Percentiles rank a stretch among this genome's conserved stretches.
These are phyloP conservation scores for Caenorhabditis japonica DNA, from an alignment of 2,888 invertebrate genomes.

Conservation along the genomic window DNA sequence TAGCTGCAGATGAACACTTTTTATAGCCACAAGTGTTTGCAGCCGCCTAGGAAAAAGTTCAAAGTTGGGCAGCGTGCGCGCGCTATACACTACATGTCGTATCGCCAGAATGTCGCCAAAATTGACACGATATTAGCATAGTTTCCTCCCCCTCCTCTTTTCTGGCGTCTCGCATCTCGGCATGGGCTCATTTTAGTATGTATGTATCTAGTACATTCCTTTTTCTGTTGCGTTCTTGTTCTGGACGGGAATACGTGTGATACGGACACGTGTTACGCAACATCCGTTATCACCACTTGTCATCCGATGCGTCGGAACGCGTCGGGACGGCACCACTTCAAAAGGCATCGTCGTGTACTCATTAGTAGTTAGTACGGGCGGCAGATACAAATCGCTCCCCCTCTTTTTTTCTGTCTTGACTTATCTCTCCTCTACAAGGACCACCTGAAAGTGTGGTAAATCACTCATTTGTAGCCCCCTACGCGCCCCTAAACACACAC, in stretches of 20 bases:
- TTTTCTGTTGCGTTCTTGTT: slow-evolving; percentile 33
- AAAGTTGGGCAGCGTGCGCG: slow-evolving; percentile 13
- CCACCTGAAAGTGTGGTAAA: slow-evolving; percentile 32
- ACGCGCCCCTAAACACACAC: too few relatives aligned
- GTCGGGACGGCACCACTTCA: slow-evolving; percentile 29
- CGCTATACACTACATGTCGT: slow-evolving; percentile 38
- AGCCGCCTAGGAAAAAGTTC: slow-evolving; percentile 40
- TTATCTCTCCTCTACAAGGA: too few relatives aligned
- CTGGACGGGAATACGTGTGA: too few relatives aligned
- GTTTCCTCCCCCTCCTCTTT: slow-evolving; percentile 13
- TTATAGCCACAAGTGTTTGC: too few relatives aligned
- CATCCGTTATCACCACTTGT: slow-evolving; percentile 21
- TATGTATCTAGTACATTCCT: background rate
- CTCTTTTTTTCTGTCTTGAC: slow-evolving; percentile 8
- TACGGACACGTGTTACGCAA: slow-evolving; percentile 48
- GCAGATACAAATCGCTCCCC: too few relatives aligned
- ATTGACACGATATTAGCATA: slow-evolving; percentile 45
- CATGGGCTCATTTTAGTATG: background rate
- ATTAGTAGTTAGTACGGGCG: slow-evolving; percentile 37
- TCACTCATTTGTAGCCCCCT: too few relatives aligned
- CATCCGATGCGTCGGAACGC: slow-evolving; percentile 14
- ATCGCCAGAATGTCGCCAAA: slow-evolving; percentile 18
- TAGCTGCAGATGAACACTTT: too few relatives aligned
- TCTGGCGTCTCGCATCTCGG: too few relatives aligned
- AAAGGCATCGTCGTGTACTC: slow-evolving; percentile 31